phyloP scores from a whole-genome alignment of 2,113 vertebrate species.

The Bucco capensis region DNA sequence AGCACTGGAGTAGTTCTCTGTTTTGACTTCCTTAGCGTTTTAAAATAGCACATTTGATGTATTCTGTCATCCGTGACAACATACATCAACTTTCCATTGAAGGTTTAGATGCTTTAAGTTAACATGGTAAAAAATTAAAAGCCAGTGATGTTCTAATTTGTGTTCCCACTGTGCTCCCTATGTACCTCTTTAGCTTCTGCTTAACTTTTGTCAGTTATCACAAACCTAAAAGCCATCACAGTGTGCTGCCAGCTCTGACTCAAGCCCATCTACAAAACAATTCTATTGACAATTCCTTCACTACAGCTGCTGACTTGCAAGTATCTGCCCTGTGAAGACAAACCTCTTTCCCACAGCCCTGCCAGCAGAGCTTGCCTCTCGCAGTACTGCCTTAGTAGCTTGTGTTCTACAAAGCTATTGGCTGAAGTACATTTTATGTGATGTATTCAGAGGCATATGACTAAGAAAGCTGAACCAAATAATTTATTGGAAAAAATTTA shows the following conservation, averaged over 20 bases:
- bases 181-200: not conserved
- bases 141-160: not conserved
- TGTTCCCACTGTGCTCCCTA: not conserved
- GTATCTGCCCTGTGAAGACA: not conserved
- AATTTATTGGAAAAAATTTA: not conserved
- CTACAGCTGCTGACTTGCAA: not conserved
- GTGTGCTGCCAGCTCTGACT: not conserved
- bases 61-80: not conserved
- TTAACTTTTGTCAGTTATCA: not conserved
- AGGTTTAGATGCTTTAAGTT: not conserved
- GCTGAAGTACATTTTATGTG: not conserved
- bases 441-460: not conserved
- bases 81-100: not conserved
- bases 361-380: not conserved
- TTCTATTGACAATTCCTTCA: not conserved
- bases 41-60: not conserved
- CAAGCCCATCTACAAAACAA: not conserved
- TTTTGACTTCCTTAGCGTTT: not conserved
- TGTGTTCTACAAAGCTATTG: not conserved
- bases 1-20: not conserved
- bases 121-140: not conserved
- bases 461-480: not conserved
- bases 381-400: not conserved
- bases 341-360: not conserved
- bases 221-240: not conserved